These are phyloP conservation scores for Drosophila subsilvestris DNA, from an alignment of 2,888 invertebrate species.

Conservation along the genomic window DNA sequence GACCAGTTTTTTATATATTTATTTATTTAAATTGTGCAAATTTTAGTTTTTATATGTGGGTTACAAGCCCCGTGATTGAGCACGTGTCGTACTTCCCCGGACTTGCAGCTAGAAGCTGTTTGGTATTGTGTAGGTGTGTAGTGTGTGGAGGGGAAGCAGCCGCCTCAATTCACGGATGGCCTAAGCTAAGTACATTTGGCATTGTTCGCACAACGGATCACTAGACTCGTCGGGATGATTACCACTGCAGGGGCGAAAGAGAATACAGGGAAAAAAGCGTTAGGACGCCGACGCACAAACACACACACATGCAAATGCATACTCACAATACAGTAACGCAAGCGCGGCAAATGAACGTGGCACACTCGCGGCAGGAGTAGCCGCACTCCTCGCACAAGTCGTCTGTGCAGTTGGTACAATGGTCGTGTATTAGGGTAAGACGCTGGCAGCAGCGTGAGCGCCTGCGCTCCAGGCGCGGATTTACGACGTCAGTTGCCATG, in stretches of 20 bases:
- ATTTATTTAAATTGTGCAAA: no score
- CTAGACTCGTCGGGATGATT: slow-evolving; percentile 59
- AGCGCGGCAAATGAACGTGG: slow-evolving; percentile 68
- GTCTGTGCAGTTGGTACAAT: slow-evolving; percentile 68
- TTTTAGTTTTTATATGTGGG: background rate
- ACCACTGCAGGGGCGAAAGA: slow-evolving; percentile 55
- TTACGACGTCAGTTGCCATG: slow-evolving; percentile 50
- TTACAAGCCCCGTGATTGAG: no score
- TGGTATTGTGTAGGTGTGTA: background rate
- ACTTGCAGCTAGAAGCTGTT: background rate
- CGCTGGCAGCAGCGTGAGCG: slow-evolving; percentile 67
- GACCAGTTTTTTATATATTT: no score
- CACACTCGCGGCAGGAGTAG: slow-evolving; percentile 76
- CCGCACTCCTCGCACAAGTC: slow-evolving; percentile 79
- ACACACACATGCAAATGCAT: background rate
- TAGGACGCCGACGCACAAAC: background rate
- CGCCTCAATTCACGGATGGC: background rate
- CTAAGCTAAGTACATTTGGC: slow-evolving; percentile 60
- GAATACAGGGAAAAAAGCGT: background rate
- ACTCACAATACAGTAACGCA: slow-evolving; percentile 80
- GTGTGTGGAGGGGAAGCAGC: background rate
- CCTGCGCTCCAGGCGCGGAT: slow-evolving; percentile 53
- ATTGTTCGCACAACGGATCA: slow-evolving; percentile 72
- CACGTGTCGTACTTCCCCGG: slow-evolving; percentile 18
- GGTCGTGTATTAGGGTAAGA: slow-evolving; percentile 58